Conservation (phyloP, 2,113 vertebrate species). For the Cinclus cinclus region DNA sequence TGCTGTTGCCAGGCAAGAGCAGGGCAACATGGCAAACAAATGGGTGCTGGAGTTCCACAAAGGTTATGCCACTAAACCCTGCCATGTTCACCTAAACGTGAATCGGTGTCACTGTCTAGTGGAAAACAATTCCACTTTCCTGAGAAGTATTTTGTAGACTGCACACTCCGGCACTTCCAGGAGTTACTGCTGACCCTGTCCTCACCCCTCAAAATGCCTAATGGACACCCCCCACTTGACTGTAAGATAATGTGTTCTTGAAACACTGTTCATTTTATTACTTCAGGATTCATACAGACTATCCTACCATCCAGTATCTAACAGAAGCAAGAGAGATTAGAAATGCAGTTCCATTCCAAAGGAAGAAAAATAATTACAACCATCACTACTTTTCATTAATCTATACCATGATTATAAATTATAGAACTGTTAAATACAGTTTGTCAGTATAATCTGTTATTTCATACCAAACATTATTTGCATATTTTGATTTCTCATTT, state of each 20-base stretch:
- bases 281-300: not conserved
- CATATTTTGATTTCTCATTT: conserved; percentile 55
- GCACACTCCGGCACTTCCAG: not conserved
- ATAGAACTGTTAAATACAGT: conserved; percentile 16
- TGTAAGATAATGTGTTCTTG: not conserved
- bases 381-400: conserved; percentile 24
- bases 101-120: not conserved
- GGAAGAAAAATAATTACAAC: conserved; percentile 16
- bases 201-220: not conserved
- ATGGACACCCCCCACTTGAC: not conserved
- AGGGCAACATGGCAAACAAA: not conserved
- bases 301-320: not conserved
- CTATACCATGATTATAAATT: conserved; percentile 32
- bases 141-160: not conserved
- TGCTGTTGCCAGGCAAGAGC: not conserved
- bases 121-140: not conserved
- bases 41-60: accelerated
- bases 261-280: not conserved
- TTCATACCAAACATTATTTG: conserved; percentile 43
- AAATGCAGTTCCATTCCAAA: not conserved
- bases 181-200: not conserved
- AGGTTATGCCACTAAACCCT: not conserved
- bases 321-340: not conserved
- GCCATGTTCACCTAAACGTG: not conserved
- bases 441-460: conserved; percentile 21